Evolutionary conservation across 2,888 invertebrate species (phyloP).

Genomic region (Argyra leucocephala): DNA sequence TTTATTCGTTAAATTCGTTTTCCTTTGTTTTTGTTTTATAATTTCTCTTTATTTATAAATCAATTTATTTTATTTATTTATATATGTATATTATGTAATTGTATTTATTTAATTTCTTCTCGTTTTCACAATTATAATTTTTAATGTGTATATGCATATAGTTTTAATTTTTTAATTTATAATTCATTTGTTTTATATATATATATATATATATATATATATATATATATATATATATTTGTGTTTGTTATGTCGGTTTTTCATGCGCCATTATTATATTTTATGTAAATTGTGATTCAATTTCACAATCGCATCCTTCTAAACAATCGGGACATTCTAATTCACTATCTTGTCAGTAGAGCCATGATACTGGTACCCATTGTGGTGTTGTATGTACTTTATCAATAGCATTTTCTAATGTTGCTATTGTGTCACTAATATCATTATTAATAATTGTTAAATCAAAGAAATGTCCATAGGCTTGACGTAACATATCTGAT

Average conservation of each 20-base stretch:
- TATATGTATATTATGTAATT: too few relatives aligned
- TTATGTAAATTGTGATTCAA: constrained; percentile 30
- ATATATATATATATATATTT: neutral
- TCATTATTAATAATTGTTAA: constrained; percentile 97
- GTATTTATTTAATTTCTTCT: too few relatives aligned
- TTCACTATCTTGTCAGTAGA: constrained; percentile 50
- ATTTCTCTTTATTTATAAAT: too few relatives aligned
- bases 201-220: neutral
- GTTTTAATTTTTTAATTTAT: too few relatives aligned
- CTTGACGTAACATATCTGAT: constrained; percentile 89
- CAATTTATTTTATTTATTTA: too few relatives aligned
- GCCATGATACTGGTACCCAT: constrained; percentile 98
- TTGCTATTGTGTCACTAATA: constrained; percentile 94
- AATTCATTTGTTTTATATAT: too few relatives aligned
- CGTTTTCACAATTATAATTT: too few relatives aligned
- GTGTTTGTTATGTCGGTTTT: neutral
- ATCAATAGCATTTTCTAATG: constrained; percentile 83
- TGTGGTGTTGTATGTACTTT: constrained; percentile 84
- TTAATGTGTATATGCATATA: too few relatives aligned
- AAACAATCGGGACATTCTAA: constrained; percentile 44
- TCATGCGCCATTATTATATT: constrained; percentile 7
- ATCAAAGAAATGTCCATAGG: constrained; percentile 98
- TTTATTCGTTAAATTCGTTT: too few relatives aligned
- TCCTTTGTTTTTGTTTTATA: too few relatives aligned
- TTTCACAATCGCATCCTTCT: constrained; percentile 44